Percentiles rank a stretch among this genome's conserved stretches.
phyloP scores from a whole-genome alignment of 2,797 vertebrate genomes.

The Chromis chromis region DNA sequence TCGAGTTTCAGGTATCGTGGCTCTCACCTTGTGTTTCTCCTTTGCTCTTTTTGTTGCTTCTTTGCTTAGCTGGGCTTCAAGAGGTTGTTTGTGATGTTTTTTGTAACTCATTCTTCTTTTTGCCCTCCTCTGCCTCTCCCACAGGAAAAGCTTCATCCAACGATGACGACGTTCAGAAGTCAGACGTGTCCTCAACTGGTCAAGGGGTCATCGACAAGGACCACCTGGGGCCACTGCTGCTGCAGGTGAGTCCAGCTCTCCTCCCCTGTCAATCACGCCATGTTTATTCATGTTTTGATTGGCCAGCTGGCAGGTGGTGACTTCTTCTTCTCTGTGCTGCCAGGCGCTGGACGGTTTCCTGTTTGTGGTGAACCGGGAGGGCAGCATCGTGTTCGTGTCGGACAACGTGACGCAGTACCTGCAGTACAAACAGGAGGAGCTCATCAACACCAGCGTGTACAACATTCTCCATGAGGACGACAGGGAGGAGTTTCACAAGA shows the following conservation, averaged over 20 bases:
- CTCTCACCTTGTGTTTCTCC: constrained; percentile 44
- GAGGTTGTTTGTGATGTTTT: constrained; percentile 17
- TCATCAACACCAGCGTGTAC: constrained; percentile 96
- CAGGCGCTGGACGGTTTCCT: constrained; percentile 96
- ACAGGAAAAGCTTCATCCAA: constrained; percentile 90
- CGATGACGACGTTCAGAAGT: constrained; percentile 95
- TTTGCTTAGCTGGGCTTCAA: constrained; percentile 26
- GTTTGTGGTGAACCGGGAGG: constrained; percentile 97
- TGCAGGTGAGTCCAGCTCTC: constrained; percentile 86
- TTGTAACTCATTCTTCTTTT: constrained; percentile 7
- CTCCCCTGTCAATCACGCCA: no score
- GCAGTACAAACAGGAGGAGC: constrained; percentile 97
- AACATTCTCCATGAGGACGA: constrained; percentile 96
- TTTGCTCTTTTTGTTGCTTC: constrained; percentile 32
- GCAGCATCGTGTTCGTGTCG: constrained; percentile 97
- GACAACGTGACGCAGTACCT: constrained; percentile 98
- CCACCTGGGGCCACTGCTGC: constrained; percentile 92
- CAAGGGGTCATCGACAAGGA: constrained; percentile 97
- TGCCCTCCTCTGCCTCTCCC: not conserved
- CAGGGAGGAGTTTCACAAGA: constrained; percentile 96
- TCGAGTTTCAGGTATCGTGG: constrained; percentile 58
- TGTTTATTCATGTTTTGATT: constrained; percentile 7
- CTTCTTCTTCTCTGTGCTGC: constrained; percentile 35
- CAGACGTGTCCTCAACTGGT: constrained; percentile 95
- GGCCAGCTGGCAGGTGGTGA: constrained; percentile 1